These are phyloP conservation scores for Protodeltote pygarga DNA, from an alignment of 2,888 invertebrate species.

Conservation along the genomic window DNA sequence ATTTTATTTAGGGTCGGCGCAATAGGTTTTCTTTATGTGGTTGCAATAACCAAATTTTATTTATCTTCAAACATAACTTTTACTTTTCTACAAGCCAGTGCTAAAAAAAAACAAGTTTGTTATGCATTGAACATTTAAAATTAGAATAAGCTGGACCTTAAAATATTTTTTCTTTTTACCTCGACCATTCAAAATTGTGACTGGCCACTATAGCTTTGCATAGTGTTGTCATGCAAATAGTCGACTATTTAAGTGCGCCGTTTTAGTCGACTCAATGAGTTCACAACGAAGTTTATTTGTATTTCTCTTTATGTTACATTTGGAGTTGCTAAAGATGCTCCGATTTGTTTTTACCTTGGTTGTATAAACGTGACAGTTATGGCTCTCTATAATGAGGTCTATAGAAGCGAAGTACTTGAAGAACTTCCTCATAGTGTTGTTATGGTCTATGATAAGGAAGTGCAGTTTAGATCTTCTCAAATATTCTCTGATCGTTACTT, in stretches of 20 bases:
- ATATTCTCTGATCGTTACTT: slow-evolving; percentile 5
- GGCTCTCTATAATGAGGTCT: slow-evolving; percentile 34
- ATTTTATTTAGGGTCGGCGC: no score
- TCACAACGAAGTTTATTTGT: slow-evolving; percentile 30
- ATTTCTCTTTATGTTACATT: slow-evolving; percentile 31
- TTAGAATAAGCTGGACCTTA: slow-evolving; percentile 31
- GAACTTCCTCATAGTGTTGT: slow-evolving; percentile 23
- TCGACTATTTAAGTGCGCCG: slow-evolving; percentile 40
- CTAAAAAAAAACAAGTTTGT: no score
- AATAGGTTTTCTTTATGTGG: no score
- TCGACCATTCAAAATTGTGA: slow-evolving; percentile 31
- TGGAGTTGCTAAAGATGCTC: slow-evolving; percentile 27
- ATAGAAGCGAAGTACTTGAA: slow-evolving; percentile 13
- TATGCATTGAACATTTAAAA: no score
- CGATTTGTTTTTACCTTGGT: slow-evolving; percentile 42
- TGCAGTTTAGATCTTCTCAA: slow-evolving; percentile 16
- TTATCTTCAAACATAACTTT: no score
- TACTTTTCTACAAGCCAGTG: no score
- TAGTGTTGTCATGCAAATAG: slow-evolving; percentile 54
- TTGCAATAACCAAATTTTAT: no score
- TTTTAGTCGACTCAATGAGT: slow-evolving; percentile 52
- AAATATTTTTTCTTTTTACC: slow-evolving; percentile 34
- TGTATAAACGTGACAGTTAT: slow-evolving; percentile 44
- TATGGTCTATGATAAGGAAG: slow-evolving; percentile 36
- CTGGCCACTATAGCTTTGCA: slow-evolving; percentile 36